These are phyloP conservation scores for Micromussa lordhowensis DNA, from an alignment of 92 coral and sea anemone genomes.

Conservation along the genomic window DNA sequence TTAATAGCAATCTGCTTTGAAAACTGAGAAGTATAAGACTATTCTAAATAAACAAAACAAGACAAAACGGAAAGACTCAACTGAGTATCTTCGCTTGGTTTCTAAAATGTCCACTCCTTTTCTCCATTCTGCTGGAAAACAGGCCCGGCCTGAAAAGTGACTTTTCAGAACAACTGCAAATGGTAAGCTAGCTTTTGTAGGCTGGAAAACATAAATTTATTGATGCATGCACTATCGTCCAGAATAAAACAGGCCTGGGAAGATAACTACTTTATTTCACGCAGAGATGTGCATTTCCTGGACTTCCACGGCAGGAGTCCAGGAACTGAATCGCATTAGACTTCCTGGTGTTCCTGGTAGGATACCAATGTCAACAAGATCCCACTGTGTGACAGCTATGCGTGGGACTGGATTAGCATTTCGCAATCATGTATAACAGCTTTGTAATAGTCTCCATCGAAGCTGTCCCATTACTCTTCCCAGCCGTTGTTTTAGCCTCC, in stretches of 20 bases:
- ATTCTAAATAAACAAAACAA: too few relatives aligned
- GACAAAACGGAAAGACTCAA: too few relatives aligned
- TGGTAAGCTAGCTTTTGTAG: too few relatives aligned
- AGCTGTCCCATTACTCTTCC: background rate
- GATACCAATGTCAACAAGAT: too few relatives aligned
- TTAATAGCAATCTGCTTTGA: background rate
- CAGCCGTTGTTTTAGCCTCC: background rate
- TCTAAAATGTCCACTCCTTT: too few relatives aligned
- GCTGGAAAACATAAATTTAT: too few relatives aligned
- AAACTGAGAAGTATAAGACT: background rate
- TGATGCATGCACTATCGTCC: background rate
- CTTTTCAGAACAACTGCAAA: too few relatives aligned
- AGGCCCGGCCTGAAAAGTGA: too few relatives aligned
- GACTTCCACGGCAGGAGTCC: background rate
- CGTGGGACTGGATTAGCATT: conserved; percentile 16
- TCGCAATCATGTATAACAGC: background rate
- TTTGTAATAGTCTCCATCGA: background rate
- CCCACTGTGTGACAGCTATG: background rate
- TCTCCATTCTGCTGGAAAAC: too few relatives aligned
- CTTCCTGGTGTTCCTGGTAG: background rate
- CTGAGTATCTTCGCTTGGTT: too few relatives aligned
- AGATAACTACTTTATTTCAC: background rate
- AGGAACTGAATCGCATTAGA: background rate
- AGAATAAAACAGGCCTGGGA: background rate
- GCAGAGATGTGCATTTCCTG: background rate